A percentile compares a stretch with the other conserved stretches of the same genome.
Conservation (phyloP, 2,797 vertebrate genomes). For the Bothrops alternatus region DNA sequence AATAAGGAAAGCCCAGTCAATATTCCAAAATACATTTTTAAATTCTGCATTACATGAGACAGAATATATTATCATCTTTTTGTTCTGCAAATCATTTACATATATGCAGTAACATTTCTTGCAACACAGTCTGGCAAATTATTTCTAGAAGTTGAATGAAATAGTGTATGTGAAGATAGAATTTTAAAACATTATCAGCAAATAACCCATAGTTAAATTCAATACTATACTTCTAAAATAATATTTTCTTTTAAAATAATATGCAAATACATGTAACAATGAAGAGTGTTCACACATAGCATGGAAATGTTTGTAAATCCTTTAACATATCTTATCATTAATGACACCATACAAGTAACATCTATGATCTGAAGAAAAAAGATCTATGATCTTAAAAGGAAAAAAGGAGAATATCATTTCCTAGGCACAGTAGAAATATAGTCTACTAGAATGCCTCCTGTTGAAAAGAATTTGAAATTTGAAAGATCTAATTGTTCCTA, state of each 20-base stretch:
- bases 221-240: neutral
- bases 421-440: neutral
- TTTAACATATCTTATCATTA: neutral
- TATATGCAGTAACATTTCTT: neutral
- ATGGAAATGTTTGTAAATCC: neutral
- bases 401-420: neutral
- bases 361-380: neutral
- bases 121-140: neutral
- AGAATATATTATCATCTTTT: neutral
- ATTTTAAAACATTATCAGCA: neutral
- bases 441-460: neutral
- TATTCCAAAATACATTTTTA: neutral
- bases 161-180: neutral
- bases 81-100: neutral
- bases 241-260: neutral
- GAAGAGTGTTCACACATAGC: neutral
- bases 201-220: neutral
- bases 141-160: neutral
- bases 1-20: neutral
- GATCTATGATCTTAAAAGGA: neutral
- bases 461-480: neutral
- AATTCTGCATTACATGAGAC: neutral
- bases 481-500: neutral
- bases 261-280: neutral
- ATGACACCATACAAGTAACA: neutral